phyloP scores from a whole-genome alignment of 2,888 invertebrate genomes.

The Sericinus montela region DNA sequence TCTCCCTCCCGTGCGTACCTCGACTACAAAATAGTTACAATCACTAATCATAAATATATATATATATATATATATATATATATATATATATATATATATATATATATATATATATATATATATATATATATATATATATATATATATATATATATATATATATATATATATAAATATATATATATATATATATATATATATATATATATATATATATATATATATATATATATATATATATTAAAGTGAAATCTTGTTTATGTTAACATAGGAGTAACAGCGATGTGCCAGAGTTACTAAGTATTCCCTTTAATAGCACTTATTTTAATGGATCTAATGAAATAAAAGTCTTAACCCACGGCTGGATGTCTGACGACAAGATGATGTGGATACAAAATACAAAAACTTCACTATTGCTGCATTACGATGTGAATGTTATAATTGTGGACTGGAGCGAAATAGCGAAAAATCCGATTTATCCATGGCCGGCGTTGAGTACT shows the following conservation, averaged over 20 bases:
- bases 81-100: no score
- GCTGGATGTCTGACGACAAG: slow-evolving; percentile 67
- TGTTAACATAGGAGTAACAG: slow-evolving; percentile 39
- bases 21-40: no score
- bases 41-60: no score
- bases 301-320: slow-evolving; percentile 42
- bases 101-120: no score
- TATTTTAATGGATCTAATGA: slow-evolving; percentile 60
- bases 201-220: no score
- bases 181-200: no score
- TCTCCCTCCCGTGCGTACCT: no score
- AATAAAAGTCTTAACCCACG: slow-evolving; percentile 74
- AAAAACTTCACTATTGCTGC: slow-evolving; percentile 58
- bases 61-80: no score
- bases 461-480: slow-evolving; percentile 55
- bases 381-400: slow-evolving; percentile 57
- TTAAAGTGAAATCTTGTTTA: neutral
- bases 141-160: no score
- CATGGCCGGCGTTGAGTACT: slow-evolving; percentile 60
- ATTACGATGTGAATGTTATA: slow-evolving; percentile 70
- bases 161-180: no score
- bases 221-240: no score
- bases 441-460: slow-evolving; percentile 69
- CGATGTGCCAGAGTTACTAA: slow-evolving; percentile 42
- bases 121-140: no score